Evolutionary conservation across 2,888 invertebrate genomes (phyloP).

Genomic region (Cantharis lateralis): DNA sequence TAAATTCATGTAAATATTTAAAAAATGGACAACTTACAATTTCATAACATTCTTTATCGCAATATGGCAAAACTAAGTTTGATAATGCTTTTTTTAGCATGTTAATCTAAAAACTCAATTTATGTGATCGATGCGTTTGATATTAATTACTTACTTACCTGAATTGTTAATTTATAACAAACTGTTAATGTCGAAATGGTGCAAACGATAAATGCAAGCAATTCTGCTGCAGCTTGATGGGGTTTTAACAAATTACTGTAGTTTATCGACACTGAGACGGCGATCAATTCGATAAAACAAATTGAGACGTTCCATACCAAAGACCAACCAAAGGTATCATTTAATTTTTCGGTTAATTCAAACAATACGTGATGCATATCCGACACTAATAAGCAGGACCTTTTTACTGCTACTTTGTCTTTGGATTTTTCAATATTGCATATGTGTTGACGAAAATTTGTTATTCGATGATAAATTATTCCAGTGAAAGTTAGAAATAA

Average conservation of each 20-base stretch:
- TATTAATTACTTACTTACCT: neutral
- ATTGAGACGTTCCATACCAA: neutral
- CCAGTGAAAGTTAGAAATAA: neutral
- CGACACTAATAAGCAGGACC: neutral
- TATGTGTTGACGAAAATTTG: neutral
- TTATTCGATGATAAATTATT: neutral
- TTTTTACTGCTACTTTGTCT: neutral
- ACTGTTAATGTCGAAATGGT: neutral
- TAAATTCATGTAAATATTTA: too few species aligned
- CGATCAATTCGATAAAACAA: neutral
- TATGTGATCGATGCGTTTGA: neutral
- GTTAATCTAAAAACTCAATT: neutral
- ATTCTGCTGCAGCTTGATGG: neutral
- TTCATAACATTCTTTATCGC: neutral
- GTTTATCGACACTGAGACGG: neutral
- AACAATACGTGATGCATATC: neutral
- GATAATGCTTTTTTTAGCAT: neutral
- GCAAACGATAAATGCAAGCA: neutral
- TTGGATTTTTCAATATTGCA: neutral
- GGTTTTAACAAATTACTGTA: neutral
- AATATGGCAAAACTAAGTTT: neutral
- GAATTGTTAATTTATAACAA: neutral
- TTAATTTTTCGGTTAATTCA: neutral
- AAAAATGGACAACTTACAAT: neutral
- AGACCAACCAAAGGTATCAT: neutral